Base-by-base conservation (phyloP, 2,888 invertebrate genomes). In the Thymelicus sylvestris region DNA sequence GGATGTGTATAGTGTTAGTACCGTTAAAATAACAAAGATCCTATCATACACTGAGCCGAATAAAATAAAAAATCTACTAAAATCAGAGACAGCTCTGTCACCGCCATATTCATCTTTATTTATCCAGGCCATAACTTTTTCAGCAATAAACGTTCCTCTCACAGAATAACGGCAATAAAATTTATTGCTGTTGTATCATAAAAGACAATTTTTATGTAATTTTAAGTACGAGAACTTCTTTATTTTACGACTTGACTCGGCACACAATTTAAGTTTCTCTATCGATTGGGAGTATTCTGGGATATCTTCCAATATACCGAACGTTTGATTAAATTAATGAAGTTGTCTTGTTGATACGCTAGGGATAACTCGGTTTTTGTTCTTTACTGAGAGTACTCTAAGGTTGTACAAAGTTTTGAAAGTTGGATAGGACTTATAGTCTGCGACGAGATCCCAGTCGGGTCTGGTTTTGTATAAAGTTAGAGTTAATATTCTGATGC, bases 131-230 rank as follows among this genome's bases (percentile, higher is more conserved):
- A 82, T 83, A 82, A 83, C 81, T 82, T 80, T 75, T 72, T 66
- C 66, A 74, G 76, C 76, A 77, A 82, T 83, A 83, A 83, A 83
- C 78, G 70, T 78, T 77, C 72, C 77, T 79, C 75, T 76, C 74
- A 73, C 75, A 74, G 77, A 78, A 79, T 81, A 81, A 80, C 74
- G 77, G 79, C 78, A 80, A 82, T 83, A 83, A 81, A 81, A 79
- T 82, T 80, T 81, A 81, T 80, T 78, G 75, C 79, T 78, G 75
- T 77, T 77, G 78, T 80, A 81, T 82, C 84, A 80, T 85, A 85
- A 85, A 84, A 81, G 77, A 78, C 77, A 77, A 81, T 81, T 86
- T 86, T 85, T 84, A 86, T 84, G 83, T 83, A 82, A 84, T 83
- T 85, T 83, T 81, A 82, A 84, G 82, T 76, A 81, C 78, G 78